Percentiles rank a stretch among this genome's conserved stretches.
Conservation (phyloP, 2,888 invertebrate genomes). For the Amphipoea oculea region DNA sequence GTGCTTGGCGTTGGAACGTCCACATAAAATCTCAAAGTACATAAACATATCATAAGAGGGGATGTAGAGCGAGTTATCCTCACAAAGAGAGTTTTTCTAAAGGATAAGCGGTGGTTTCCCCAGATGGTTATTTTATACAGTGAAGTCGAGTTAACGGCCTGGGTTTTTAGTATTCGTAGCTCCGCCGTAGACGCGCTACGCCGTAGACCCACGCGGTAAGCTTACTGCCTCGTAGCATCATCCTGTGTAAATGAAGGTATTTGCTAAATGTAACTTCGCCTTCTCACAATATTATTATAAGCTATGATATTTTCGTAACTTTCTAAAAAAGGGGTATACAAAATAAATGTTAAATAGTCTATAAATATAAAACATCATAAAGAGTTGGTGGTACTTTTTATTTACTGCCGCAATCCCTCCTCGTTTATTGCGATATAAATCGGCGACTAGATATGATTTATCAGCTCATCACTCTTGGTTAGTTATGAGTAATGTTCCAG, state of each 20-base stretch:
- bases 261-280: constrained; percentile 32
- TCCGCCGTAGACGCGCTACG: constrained; percentile 66
- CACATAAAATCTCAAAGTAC: constrained; percentile 90
- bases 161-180: constrained; percentile 71
- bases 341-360: constrained; percentile 62
- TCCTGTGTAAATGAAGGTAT: constrained; percentile 51
- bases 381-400: constrained; percentile 83
- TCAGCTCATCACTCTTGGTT: constrained; percentile 89
- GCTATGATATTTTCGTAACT: neutral
- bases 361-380: constrained; percentile 78
- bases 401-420: constrained; percentile 84
- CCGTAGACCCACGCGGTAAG: constrained; percentile 58
- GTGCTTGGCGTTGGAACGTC: constrained; percentile 89
- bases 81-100: constrained; percentile 88
- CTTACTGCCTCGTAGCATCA: constrained; percentile 54
- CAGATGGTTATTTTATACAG: constrained; percentile 91
- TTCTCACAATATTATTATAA: constrained; percentile 4
- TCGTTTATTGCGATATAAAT: constrained; percentile 89
- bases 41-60: constrained; percentile 91
- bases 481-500: constrained; percentile 84
- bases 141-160: constrained; percentile 84
- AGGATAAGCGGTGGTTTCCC: constrained; percentile 87
- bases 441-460: constrained; percentile 89
- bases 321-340: constrained; percentile 30
- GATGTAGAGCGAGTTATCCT: constrained; percentile 87